phyloP scores from a whole-genome alignment of 1,140 invertebrate species.

The Ridgeia piscesae region DNA sequence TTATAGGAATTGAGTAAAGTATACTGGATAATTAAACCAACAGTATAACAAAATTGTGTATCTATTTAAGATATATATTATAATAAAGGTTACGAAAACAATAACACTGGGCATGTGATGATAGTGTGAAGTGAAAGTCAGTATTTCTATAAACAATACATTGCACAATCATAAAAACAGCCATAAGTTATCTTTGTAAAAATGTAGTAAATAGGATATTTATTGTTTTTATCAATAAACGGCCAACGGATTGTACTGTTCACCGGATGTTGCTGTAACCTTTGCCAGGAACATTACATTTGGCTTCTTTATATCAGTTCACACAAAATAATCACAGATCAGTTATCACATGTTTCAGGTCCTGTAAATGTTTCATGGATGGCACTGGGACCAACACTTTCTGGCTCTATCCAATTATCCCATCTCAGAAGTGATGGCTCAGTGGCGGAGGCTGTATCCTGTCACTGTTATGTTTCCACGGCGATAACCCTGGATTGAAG shows the following conservation, averaged over 20 bases:
- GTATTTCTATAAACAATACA: neutral
- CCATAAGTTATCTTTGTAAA: neutral
- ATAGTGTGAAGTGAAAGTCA: neutral
- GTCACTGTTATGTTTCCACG: slow-evolving; percentile 51
- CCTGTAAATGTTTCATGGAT: neutral
- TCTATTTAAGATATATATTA: too few relatives aligned
- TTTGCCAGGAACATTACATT: neutral
- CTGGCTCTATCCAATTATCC: neutral
- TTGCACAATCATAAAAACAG: neutral
- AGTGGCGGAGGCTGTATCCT: slow-evolving; percentile 38
- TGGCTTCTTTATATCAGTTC: neutral
- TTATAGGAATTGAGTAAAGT: neutral
- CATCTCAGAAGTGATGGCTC: neutral
- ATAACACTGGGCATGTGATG: too few relatives aligned
- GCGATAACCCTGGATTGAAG: slow-evolving; percentile 47
- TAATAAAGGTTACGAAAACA: too few relatives aligned
- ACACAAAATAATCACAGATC: neutral
- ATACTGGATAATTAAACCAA: neutral
- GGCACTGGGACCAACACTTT: slow-evolving; percentile 24
- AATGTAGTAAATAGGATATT: neutral
- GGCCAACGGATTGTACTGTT: neutral
- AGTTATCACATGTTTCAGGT: neutral
- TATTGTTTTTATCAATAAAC: neutral
- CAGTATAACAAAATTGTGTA: neutral
- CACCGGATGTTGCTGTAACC: slow-evolving; percentile 1